Percentiles rank a stretch among this genome's conserved stretches.
These are phyloP conservation scores for Poecilus cupreus DNA, from an alignment of 2,888 invertebrate species.

Conservation along the genomic window DNA sequence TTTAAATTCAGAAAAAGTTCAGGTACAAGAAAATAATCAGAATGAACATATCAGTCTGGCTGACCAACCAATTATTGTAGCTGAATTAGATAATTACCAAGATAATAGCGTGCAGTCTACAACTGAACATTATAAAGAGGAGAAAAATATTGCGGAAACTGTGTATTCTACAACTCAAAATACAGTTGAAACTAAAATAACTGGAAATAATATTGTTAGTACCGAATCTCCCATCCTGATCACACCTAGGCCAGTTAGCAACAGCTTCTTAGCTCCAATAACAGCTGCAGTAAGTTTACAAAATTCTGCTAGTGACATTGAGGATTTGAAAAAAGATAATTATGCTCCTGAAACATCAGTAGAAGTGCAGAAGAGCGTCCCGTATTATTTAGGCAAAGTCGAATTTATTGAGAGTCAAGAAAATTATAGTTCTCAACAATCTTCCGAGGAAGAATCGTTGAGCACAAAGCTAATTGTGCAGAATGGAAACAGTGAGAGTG, in stretches of 20 bases:
- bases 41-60: conserved; percentile 64
- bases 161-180: conserved; percentile 65
- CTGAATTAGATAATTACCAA: conserved; percentile 66
- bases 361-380: conserved; percentile 80
- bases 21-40: neutral
- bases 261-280: conserved; percentile 77
- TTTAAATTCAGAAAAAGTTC: conserved; percentile 46
- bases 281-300: conserved; percentile 77
- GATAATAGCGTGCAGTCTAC: conserved; percentile 64
- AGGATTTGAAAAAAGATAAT: conserved; percentile 45
- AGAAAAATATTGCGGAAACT: conserved; percentile 54
- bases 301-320: conserved; percentile 67
- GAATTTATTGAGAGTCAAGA: conserved; percentile 72
- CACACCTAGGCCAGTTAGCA: conserved; percentile 76
- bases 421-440: conserved; percentile 69
- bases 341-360: conserved; percentile 74
- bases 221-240: conserved; percentile 71
- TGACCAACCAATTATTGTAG: conserved; percentile 70
- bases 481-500: conserved; percentile 42
- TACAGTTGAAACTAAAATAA: conserved; percentile 63
- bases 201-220: conserved; percentile 66
- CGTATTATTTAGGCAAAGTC: conserved; percentile 73
- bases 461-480: conserved; percentile 48
- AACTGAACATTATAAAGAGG: conserved; percentile 64
- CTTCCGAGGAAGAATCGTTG: conserved; percentile 68